Evolutionary conservation across 2,888 invertebrate genomes (phyloP), one percentile per base, ranked within the genome.

Genomic region (Tuberolachnus salignus): DNA sequence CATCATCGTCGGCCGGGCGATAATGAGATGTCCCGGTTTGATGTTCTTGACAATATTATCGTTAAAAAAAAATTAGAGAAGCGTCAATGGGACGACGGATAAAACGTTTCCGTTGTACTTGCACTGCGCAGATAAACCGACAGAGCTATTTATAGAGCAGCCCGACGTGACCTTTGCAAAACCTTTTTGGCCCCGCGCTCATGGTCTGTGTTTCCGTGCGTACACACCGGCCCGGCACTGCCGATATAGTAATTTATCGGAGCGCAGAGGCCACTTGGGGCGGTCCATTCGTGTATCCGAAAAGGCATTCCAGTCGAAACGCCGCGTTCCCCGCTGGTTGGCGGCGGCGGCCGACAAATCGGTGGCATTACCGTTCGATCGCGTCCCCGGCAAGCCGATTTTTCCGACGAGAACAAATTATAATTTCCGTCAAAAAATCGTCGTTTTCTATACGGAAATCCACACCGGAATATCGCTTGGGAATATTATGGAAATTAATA

Each of bases 201-300:
- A n/a, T n/a, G n/a, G n/a, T n/a, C n/a, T n/a, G n/a, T n/a, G n/a
- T n/a, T n/a, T n/a, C n/a, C n/a, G n/a, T n/a, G n/a, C 34, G 6
- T 34, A 34, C 34, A 34, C 34, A 34, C 51, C 34, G 6, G 6
- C 34, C 34, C 13, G 2, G 14, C 34, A 6, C 46, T 8, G 2
- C 6, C 11, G 34, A 21, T 51, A 21, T 51, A 34, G 61, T 63
- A 42, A 73, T 73, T 73, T 61, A 73, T 73, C 51, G 61, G 34
- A 21, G 49, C 21, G 72, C 61, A 73, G 61, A 73, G 61, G 72
- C 72, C 61, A 63, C 21, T n/a, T n/a, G 16, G 16, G 72, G 51
- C 61, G 72, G 72, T 73, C 51, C 72, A 73, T 73, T 61, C n/a
- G n/a, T 73, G 72, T 73, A 73, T 73, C 72, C 72, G 34, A 51